phyloP scores from a whole-genome alignment of 2,113 vertebrate species.

The Hemiscyllium ocellatum region DNA sequence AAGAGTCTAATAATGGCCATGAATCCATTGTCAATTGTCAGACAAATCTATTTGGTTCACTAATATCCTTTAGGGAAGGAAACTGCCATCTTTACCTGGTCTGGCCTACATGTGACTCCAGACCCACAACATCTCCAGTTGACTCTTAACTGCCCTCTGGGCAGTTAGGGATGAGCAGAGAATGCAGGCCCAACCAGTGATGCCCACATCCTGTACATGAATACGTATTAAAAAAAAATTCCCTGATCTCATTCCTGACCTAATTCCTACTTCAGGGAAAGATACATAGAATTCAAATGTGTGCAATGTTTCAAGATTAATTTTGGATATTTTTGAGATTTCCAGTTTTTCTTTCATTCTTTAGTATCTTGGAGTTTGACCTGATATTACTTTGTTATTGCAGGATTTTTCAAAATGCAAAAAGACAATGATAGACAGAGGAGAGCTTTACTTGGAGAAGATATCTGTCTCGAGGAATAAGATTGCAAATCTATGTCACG shows the following conservation, averaged over 20 bases:
- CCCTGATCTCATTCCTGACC: not conserved
- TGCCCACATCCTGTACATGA: too few relatives aligned
- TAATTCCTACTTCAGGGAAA: rapidly evolving
- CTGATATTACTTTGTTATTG: not conserved
- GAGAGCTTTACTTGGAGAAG: constrained; percentile 82
- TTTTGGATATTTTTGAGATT: not conserved
- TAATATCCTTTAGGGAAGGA: too few relatives aligned
- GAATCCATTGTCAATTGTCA: too few relatives aligned
- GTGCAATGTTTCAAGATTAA: not conserved
- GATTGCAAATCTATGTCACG: constrained; percentile 88
- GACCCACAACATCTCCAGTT: too few relatives aligned
- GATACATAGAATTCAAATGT: rapidly evolving
- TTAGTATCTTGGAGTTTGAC: not conserved
- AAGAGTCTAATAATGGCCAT: too few relatives aligned
- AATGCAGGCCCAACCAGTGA: too few relatives aligned
- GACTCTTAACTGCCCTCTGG: too few relatives aligned
- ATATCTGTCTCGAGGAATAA: constrained; percentile 79
- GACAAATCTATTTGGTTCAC: too few relatives aligned
- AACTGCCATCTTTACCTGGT: too few relatives aligned
- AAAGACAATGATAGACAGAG: constrained; percentile 90
- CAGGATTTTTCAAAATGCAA: constrained; percentile 90
- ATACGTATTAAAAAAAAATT: too few relatives aligned
- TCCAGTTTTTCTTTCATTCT: not conserved
- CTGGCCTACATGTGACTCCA: too few relatives aligned
- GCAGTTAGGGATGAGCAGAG: too few relatives aligned